phyloP scores from a whole-genome alignment of 2,888 invertebrate genomes.

The Thymelicus acteon region DNA sequence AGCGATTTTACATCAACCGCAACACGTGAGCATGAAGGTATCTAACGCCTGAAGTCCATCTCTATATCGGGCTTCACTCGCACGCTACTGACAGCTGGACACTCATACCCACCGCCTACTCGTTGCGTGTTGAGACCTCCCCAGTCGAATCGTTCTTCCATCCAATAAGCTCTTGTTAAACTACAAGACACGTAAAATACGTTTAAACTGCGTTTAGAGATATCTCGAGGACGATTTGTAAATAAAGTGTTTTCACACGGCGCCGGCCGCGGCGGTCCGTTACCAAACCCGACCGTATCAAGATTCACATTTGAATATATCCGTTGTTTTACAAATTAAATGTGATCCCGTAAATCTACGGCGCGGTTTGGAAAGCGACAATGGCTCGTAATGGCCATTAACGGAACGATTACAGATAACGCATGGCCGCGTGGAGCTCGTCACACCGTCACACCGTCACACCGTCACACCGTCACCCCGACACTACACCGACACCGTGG shows the following conservation, averaged over 20 bases:
- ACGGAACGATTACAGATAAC: conserved; percentile 24
- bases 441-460: neutral
- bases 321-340: conserved; percentile 29
- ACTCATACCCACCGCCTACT: too few species aligned
- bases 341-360: conserved; percentile 29
- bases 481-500: too few species aligned
- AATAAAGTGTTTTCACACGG: conserved; percentile 19
- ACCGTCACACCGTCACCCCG: too few species aligned
- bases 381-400: conserved; percentile 24
- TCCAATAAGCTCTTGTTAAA: neutral
- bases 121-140: neutral
- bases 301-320: conserved; percentile 28
- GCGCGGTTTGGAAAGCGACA: conserved; percentile 20
- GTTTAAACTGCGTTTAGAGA: neutral
- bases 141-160: neutral
- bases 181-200: neutral
- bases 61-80: too few species aligned
- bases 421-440: neutral
- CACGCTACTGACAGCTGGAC: too few species aligned
- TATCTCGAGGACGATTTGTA: neutral
- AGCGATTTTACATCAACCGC: too few species aligned
- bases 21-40: too few species aligned
- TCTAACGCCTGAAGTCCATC: too few species aligned
- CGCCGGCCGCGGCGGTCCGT: conserved; percentile 15
- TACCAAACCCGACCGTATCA: conserved; percentile 15